Base-by-base conservation (phyloP, 2,113 vertebrate genomes). In the Poecile atricapillus region DNA sequence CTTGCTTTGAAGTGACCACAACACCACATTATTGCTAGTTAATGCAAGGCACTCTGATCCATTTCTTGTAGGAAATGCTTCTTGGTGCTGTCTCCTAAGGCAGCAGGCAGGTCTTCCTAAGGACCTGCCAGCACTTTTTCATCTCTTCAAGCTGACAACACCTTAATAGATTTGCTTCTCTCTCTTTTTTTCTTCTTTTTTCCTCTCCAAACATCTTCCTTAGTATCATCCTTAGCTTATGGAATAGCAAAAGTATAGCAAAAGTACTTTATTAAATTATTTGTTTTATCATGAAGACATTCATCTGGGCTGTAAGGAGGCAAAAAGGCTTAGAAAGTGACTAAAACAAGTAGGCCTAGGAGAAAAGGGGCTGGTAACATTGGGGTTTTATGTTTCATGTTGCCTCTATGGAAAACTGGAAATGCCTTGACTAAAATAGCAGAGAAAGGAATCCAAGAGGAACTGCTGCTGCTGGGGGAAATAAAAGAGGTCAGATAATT, bases 1-100 rank as follows among this genome's bases (percentile, higher is more conserved):
- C 52, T 70, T 59, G 39, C 86, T 94, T 78, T 95, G 83, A 92
- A 94, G 68, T 71, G 64, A 81, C 89, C 55, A 25, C 85, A 95
- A 3, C 52, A 59, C 52, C 1, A 1, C 68, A 31, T 89, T 83
- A 43, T 12, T 93, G 56, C 63, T 86, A 70, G 82, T 91, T 93
- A 84, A 64, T 56, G 22, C 30, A 63, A 83, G 63, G 31, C 50
- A 41, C 28, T 43, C 5, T 30, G 62, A 76, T 15, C 35, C 31
- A 22, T 37, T 68, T 76, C 58, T 88, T 71, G 44, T 47, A 79
- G 41, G 35, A 80, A 89, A 69, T 39, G 19, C 28, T 83, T n/a
- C 70, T 79, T 63, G 7, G 47, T 44, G 12, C 2, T 43, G 21
- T 21, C 58, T 68, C 37, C 35, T 69, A 33, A 76, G 24, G 53